These are phyloP conservation scores for Tethea ocularis DNA, from an alignment of 2,888 invertebrate species.

Conservation along the genomic window DNA sequence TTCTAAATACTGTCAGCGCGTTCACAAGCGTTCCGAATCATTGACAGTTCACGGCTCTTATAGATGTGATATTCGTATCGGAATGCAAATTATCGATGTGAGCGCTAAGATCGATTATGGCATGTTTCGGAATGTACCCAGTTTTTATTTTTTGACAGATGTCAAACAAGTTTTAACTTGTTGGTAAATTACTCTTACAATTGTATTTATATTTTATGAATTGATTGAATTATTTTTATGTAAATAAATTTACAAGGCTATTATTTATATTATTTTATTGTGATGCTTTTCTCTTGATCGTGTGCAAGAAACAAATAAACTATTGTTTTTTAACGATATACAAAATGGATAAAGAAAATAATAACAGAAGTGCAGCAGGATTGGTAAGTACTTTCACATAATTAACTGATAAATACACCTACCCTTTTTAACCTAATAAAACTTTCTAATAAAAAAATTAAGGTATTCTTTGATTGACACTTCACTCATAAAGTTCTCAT, in stretches of 20 bases:
- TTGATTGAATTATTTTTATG: background rate
- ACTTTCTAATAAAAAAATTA: background rate
- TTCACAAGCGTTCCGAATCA: too few relatives aligned
- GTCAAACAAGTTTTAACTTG: background rate
- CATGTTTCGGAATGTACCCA: too few relatives aligned
- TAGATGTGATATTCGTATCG: too few relatives aligned
- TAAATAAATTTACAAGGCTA: background rate
- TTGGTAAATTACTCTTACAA: background rate
- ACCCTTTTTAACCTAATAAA: background rate
- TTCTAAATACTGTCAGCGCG: too few relatives aligned
- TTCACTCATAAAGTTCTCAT: too few relatives aligned
- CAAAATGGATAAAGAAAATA: constrained; percentile 58
- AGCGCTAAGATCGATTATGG: too few relatives aligned
- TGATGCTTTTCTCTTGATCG: background rate
- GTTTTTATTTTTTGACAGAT: background rate
- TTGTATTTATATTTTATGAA: too few relatives aligned
- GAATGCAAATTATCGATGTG: too few relatives aligned
- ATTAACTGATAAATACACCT: background rate
- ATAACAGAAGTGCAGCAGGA: constrained; percentile 63
- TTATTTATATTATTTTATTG: background rate
- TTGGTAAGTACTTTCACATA: constrained; percentile 59
- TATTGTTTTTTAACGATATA: background rate
- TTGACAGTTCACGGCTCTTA: too few relatives aligned
- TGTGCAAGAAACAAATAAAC: background rate
- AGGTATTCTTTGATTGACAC: background rate